phyloP scores from a whole-genome alignment of 2,797 vertebrate species.

The Phataginus tricuspis region DNA sequence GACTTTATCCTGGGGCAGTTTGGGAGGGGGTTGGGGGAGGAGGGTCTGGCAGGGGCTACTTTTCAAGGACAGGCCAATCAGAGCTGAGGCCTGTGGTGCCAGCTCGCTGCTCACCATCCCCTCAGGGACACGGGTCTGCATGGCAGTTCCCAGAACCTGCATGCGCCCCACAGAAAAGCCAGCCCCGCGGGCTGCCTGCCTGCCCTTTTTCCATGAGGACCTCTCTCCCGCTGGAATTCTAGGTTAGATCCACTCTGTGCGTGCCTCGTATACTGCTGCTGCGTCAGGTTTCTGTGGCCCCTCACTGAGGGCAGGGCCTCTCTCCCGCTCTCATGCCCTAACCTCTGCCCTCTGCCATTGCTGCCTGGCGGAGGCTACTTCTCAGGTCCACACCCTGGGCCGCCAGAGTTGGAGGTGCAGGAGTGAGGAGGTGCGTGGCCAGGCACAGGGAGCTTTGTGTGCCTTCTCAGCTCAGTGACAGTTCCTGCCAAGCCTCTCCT shows the following conservation, averaged over 20 bases:
- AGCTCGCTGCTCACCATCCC: background rate
- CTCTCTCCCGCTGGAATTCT: background rate
- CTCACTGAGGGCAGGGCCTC: background rate
- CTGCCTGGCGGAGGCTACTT: background rate
- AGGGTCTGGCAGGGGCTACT: background rate
- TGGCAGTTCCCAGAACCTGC: too few relatives aligned
- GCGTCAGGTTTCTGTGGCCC: background rate
- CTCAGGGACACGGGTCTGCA: background rate
- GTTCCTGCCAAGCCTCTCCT: constrained; percentile 13
- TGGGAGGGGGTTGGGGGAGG: background rate
- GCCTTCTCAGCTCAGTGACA: background rate
- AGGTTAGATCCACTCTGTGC: accelerated
- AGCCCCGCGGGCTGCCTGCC: background rate
- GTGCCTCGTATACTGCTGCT: accelerated
- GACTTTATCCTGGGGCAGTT: background rate
- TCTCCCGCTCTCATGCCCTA: too few relatives aligned
- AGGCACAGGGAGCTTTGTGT: background rate
- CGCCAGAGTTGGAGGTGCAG: background rate
- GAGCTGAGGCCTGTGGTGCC: background rate
- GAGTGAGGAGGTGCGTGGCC: background rate
- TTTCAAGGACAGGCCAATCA: background rate
- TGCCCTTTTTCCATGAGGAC: background rate
- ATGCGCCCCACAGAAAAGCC: background rate
- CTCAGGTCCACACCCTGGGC: background rate
- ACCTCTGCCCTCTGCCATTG: background rate